Evolutionary conservation across 2,797 vertebrate species (phyloP).

Genomic region (Mionectes olivaceus): DNA sequence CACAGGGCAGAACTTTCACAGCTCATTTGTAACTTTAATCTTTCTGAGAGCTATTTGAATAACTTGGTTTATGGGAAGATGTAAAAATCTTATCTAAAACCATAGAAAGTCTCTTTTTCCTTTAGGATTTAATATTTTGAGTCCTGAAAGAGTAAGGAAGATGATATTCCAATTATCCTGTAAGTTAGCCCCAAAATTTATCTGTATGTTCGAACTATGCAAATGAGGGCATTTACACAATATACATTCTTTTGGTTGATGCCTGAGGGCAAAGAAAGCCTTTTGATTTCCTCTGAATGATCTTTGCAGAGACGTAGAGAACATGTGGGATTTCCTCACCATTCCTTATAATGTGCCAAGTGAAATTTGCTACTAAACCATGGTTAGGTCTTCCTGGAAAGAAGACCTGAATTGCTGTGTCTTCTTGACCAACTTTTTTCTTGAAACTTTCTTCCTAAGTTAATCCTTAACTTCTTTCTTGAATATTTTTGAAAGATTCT

Average conservation of each 20-base stretch:
- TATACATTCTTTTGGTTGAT: neutral
- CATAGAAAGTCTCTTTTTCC: neutral
- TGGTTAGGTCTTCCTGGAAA: neutral
- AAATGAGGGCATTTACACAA: neutral
- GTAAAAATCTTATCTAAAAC: neutral
- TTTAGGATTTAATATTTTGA: neutral
- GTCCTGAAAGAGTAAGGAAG: neutral
- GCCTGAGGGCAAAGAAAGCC: neutral
- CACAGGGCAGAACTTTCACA: neutral
- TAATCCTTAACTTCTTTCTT: neutral
- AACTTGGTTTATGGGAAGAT: neutral
- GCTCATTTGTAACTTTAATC: neutral
- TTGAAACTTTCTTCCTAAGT: neutral
- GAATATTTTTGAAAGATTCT: neutral
- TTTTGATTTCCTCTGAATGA: neutral
- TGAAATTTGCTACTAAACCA: neutral
- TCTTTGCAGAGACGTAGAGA: neutral
- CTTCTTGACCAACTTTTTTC: neutral
- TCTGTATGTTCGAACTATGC: neutral
- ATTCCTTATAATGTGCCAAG: neutral
- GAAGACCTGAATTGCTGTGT: neutral
- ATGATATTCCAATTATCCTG: neutral
- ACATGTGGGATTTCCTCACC: neutral
- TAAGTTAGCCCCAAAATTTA: neutral
- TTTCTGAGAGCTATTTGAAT: neutral